Conservation (phyloP, 2,797 vertebrate genomes). For the Graptemys geographica region DNA sequence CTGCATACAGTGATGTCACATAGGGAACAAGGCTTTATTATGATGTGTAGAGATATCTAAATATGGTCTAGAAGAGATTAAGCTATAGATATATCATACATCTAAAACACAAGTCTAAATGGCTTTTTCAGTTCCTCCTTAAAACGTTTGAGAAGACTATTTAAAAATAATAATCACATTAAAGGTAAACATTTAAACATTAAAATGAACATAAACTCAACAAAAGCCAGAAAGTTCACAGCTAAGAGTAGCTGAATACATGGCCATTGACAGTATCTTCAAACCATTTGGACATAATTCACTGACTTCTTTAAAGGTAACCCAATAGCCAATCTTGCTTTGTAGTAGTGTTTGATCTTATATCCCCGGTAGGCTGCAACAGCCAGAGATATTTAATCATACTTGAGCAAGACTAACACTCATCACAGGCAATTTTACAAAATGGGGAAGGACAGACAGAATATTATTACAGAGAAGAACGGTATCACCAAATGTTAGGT, state of each 20-base stretch:
- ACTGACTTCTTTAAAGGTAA: background rate
- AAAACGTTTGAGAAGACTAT: background rate
- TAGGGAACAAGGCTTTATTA: background rate
- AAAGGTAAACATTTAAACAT: background rate
- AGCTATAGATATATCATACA: background rate
- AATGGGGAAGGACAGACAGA: background rate
- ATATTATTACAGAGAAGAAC: background rate
- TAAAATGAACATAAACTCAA: background rate
- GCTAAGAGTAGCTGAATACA: background rate
- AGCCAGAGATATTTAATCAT: background rate
- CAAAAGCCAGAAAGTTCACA: background rate
- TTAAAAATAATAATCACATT: background rate
- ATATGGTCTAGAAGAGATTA: background rate
- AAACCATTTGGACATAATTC: background rate
- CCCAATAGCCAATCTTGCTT: background rate
- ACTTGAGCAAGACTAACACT: background rate
- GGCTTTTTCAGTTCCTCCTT: background rate
- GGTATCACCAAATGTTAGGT: background rate
- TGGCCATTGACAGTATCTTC: background rate
- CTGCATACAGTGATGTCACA: background rate
- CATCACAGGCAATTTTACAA: background rate
- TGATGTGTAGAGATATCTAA: background rate
- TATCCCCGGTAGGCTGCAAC: background rate
- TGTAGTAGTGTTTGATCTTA: background rate
- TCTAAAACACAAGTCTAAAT: background rate